phyloP scores from a whole-genome alignment of 2,888 invertebrate species.

The Drosophila rubida region DNA sequence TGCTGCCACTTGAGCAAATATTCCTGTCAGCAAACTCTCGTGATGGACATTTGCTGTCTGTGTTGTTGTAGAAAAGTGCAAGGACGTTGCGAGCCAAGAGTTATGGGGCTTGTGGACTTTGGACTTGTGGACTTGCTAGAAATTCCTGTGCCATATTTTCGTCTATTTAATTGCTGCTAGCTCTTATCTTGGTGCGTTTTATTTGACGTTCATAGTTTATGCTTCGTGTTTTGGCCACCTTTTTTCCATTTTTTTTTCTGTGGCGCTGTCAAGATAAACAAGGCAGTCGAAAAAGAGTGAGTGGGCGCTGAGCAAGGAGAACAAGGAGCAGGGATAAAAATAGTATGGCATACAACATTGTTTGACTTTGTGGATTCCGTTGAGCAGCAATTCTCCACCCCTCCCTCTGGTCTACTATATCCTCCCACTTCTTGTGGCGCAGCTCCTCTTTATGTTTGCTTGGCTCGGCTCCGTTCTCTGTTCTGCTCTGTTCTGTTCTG shows the following conservation, averaged over 20 bases:
- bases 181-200: conserved; percentile 62
- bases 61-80: conserved; percentile 23
- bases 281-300: conserved; percentile 20
- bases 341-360: conserved; percentile 76
- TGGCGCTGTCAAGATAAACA: conserved; percentile 53
- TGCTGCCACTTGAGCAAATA: conserved; percentile 29
- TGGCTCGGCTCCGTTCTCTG: conserved; percentile 27
- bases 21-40: conserved; percentile 26
- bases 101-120: conserved; percentile 3
- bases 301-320: conserved; percentile 10
- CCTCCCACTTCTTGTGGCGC: neutral
- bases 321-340: conserved; percentile 60
- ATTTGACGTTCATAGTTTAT: conserved; percentile 78
- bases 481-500: conserved; percentile 25
- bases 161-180: conserved; percentile 54
- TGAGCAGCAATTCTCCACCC: conserved; percentile 27
- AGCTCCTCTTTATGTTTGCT: conserved; percentile 44
- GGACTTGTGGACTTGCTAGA: conserved; percentile 16
- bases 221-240: conserved; percentile 56
- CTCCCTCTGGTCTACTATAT: neutral
- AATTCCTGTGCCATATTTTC: conserved; percentile 47
- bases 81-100: conserved; percentile 7
- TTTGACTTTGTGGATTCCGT: conserved; percentile 72
- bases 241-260: neutral
- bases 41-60: conserved; percentile 22